These are phyloP conservation scores for Adineta ricciae DNA, from an alignment of 2,888 invertebrate species.

Conservation along the genomic window DNA sequence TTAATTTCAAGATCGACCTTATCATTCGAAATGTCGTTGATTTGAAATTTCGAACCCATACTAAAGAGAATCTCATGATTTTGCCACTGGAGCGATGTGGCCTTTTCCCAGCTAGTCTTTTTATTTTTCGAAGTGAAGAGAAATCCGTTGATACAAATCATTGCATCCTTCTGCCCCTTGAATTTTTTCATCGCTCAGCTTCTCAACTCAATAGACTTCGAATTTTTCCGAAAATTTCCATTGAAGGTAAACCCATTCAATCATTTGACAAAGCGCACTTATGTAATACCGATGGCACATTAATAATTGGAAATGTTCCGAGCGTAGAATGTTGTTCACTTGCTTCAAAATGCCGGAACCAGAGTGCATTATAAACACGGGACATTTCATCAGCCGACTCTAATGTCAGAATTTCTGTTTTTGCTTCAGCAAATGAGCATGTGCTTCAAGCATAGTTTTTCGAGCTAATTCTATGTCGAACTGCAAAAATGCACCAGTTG, in stretches of 20 bases:
- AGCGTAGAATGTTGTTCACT: neutral
- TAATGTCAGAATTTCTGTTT: neutral
- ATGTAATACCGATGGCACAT: neutral
- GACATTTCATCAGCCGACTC: neutral
- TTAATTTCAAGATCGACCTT: neutral
- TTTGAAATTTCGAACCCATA: slow-evolving; percentile 1
- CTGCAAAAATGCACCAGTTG: no score
- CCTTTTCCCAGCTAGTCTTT: neutral
- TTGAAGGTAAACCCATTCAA: neutral
- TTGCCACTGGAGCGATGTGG: neutral
- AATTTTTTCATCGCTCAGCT: neutral
- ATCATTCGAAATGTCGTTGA: neutral
- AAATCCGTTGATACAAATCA: neutral
- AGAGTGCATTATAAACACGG: neutral
- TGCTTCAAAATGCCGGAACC: neutral
- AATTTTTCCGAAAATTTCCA: neutral
- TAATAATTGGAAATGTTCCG: neutral
- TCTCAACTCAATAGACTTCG: neutral
- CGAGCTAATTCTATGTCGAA: no score
- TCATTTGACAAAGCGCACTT: neutral
- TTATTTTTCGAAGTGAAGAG: neutral
- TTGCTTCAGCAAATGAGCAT: neutral
- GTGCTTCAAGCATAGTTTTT: no score
- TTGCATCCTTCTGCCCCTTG: neutral
- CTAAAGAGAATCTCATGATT: neutral